phyloP scores from a whole-genome alignment of 2,888 invertebrate genomes.

The Pterostichus madidus region DNA sequence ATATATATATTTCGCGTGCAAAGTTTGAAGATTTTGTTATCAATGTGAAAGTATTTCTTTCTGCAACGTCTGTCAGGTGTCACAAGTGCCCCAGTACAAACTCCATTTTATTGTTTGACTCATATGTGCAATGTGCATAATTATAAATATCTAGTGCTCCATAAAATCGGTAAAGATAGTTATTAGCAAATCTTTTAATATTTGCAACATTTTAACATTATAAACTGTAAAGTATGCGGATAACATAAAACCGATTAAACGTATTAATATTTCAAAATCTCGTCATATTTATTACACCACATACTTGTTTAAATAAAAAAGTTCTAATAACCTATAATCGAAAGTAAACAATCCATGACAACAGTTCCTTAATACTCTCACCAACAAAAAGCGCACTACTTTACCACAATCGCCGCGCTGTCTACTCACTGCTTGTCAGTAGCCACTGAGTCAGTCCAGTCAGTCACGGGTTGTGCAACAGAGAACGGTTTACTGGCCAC shows the following conservation, averaged over 20 bases:
- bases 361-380: conserved; percentile 21
- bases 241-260: neutral
- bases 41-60: too few species aligned
- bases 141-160: too few species aligned
- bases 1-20: too few species aligned
- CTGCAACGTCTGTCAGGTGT: too few species aligned
- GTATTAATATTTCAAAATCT: conserved; percentile 6
- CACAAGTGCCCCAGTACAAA: too few species aligned
- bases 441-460: conserved; percentile 14
- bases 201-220: neutral
- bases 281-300: conserved; percentile 8
- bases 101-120: too few species aligned
- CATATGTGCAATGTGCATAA: too few species aligned
- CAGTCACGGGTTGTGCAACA: conserved; percentile 30
- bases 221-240: neutral
- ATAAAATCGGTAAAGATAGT: neutral
- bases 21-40: too few species aligned
- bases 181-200: neutral
- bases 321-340: conserved; percentile 40
- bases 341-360: conserved; percentile 50
- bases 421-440: conserved; percentile 15
- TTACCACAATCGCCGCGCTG: conserved; percentile 29
- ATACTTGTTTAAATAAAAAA: conserved; percentile 32
- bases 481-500: conserved; percentile 41
- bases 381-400: conserved; percentile 4